phyloP scores from a whole-genome alignment of 2,797 vertebrate species.

The Cichlasoma orientale region DNA sequence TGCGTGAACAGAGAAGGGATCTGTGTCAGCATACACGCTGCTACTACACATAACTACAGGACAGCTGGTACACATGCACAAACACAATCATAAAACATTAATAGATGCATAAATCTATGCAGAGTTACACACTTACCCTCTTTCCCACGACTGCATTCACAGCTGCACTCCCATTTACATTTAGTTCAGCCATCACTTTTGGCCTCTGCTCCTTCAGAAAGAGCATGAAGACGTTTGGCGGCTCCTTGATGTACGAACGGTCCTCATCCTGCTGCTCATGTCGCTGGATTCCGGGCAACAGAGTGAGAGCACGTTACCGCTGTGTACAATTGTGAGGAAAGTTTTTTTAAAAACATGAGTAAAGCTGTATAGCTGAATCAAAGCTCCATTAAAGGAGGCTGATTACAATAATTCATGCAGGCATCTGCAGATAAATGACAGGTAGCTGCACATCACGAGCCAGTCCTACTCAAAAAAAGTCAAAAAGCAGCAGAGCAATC shows the following conservation, averaged over 20 bases:
- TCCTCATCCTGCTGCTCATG: neutral
- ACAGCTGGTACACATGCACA: neutral
- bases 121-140: neutral
- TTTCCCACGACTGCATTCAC: rapidly evolving
- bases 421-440: neutral
- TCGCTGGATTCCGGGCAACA: neutral
- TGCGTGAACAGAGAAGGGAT: too few relatives aligned
- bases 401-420: rapidly evolving
- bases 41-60: neutral
- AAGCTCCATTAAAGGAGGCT: neutral
- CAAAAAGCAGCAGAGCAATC: too few relatives aligned
- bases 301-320: rapidly evolving
- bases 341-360: neutral
- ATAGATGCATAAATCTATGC: neutral
- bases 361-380: neutral
- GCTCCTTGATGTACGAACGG: rapidly evolving
- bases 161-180: rapidly evolving
- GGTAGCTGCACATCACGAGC: rapidly evolving
- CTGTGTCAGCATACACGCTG: neutral
- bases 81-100: rapidly evolving
- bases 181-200: rapidly evolving
- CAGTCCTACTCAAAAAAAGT: too few relatives aligned
- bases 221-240: rapidly evolving
- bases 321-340: neutral
- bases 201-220: neutral